A percentile compares a stretch with the other conserved stretches of the same genome.
Conservation (phyloP, 2,888 invertebrate genomes). For the Drosophila meridionalis region DNA sequence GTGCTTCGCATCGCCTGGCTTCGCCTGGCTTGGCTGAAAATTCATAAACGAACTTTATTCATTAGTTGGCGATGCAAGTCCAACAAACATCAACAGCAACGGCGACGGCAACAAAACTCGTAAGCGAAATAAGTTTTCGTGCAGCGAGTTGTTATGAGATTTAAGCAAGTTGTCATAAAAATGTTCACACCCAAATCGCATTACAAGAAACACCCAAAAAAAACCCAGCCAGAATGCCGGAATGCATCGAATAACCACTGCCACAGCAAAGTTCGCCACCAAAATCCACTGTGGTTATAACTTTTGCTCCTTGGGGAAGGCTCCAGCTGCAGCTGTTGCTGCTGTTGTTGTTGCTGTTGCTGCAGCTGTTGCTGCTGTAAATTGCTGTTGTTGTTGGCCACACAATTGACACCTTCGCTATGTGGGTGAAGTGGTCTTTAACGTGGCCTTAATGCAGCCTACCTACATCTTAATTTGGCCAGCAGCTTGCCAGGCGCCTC, state of each 20-base stretch:
- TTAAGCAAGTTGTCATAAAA: slow-evolving; percentile 81
- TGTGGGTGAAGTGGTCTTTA: slow-evolving; percentile 44
- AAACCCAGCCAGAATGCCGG: neutral
- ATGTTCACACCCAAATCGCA: slow-evolving; percentile 69
- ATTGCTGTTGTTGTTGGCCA: slow-evolving; percentile 54
- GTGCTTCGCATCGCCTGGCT: slow-evolving; percentile 14
- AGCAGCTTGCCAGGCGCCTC: slow-evolving; percentile 27
- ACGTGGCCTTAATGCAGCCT: slow-evolving; percentile 51
- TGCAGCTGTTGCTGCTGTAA: slow-evolving; percentile 49
- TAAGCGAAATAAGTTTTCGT: slow-evolving; percentile 71
- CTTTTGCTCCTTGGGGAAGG: slow-evolving; percentile 69
- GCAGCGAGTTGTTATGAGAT: slow-evolving; percentile 65
- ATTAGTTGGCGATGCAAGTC: slow-evolving; percentile 58
- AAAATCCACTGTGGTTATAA: slow-evolving; percentile 66
- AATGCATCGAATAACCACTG: slow-evolving; percentile 37
- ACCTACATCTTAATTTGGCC: slow-evolving; percentile 26
- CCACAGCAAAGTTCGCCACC: slow-evolving; percentile 34
- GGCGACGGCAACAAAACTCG: slow-evolving; percentile 46
- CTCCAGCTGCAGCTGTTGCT: slow-evolving; percentile 35
- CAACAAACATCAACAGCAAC: slow-evolving; percentile 17
- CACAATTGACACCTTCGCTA: slow-evolving; percentile 73
- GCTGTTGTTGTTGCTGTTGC: slow-evolving; percentile 51
- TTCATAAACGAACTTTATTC: slow-evolving; percentile 74
- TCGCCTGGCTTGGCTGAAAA: slow-evolving; percentile 24
- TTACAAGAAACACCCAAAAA: slow-evolving; percentile 47